Base-by-base conservation (phyloP, 2,113 vertebrate genomes). In the Melanocharis versteri region DNA sequence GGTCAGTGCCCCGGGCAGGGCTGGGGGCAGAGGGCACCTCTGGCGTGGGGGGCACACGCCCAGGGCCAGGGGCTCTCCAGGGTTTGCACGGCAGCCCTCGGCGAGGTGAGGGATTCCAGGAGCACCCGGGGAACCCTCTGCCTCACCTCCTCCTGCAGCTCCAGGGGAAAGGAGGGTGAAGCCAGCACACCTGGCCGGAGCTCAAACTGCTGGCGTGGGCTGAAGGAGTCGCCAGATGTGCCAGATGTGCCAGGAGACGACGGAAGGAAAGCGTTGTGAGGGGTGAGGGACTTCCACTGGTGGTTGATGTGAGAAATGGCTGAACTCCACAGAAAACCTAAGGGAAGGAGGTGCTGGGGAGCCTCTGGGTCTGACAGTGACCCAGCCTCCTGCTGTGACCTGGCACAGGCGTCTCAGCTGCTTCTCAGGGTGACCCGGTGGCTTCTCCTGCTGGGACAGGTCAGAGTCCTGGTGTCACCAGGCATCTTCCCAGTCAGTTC, bases 61-160 rank as follows among this genome's bases (percentile, higher is more conserved):
- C 24, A 2, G 15, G 23, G 27, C 15, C 30, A 51, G 44, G 28
- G 58, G 53, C 13, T 21, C 0, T 4, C 13, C 7, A 1, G 33
- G 53, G 44, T 10, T 61, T 35, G 31, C 15, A 16, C 2, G 21
- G 73, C 37, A 50, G n/a, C 19, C 26, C 26, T 54, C 12, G 14
- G 60, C 17, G 7, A 30, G 45, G 40, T 0, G 5, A 47, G 53
- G 62, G 16, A 12, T 70, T 35, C 37, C 72, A 40, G 87, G 35
- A 54, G 64, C 21, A 4, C 9, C 47, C 65, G 61, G 28, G 30
- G 24, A 40, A 17, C 2, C 44, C 15, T 10, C 40, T 58, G 45
- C 64, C 60, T 51, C 81, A 8, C 3, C 51, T 50, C 23, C n/a
- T 37, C 9, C 14, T 45, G 72, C 69, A 78, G 42, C 42, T 14